Evolutionary conservation across 2,797 vertebrate genomes (phyloP), one percentile per base, ranked within the genome.

Genomic region (Pristis pectinata): DNA sequence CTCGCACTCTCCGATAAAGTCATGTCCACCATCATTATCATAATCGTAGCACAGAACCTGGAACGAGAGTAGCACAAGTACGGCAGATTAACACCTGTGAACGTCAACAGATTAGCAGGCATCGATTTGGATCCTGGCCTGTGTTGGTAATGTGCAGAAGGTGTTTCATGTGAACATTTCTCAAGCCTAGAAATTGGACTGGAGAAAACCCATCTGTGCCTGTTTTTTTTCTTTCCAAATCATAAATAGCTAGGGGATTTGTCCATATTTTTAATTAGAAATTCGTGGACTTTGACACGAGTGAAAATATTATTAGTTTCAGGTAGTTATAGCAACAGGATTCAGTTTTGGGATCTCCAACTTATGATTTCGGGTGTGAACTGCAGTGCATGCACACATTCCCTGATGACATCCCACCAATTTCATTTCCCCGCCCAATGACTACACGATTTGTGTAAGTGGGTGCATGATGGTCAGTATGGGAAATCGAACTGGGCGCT

Each of bases 1-100:
- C 96, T 98, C 98, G 96, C 99, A 98, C 96, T 99, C 99, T 94
- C 99, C 99, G 0, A 99, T 99, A 97, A 99, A 99, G 96, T 99
- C 99, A 0, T 99, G 99, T 93, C 99, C 98, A 27, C 99, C 99
- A 0, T 99, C 98, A 0, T 98, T 99, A 96, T 99, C 99, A 0
- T 99, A 99, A 97, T 99, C 99, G 0, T 98, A 99, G 95, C 99
- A 99, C 94, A 98, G 95, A 94, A 99, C 98, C 99, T 99, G 87
- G 94, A 41, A 94, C 0, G 27, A 94, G 67, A 95, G 41, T 61
- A 49, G 37, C 30, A 61, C 34, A 87, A 87, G 59, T 34, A n/a
- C 1, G 22, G 9, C n/a, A 24, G 19, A 9, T 91, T 91, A 91
- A 67, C 59, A 37, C 59, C n/a, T 91, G 87, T 41, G 0, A 3